Evolutionary conservation across 2,888 invertebrate genomes (phyloP).

Genomic region (Eumerus sabulonum): DNA sequence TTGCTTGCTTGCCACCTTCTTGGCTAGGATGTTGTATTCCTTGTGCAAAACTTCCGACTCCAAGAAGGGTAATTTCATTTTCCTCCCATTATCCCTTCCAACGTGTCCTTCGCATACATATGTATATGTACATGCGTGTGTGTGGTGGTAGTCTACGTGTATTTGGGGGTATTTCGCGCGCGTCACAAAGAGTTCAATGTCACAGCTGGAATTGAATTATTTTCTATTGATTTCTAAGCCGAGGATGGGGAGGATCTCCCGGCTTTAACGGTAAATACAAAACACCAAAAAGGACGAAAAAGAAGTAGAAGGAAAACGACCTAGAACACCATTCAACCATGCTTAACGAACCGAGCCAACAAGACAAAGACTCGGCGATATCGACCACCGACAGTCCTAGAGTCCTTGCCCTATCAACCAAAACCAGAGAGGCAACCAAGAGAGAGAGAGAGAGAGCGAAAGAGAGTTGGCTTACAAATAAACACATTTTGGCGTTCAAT

Average conservation of each 20-base stretch:
- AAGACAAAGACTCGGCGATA: constrained; percentile 25
- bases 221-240: constrained; percentile 63
- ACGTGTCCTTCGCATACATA: no score
- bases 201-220: constrained; percentile 69
- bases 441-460: background rate
- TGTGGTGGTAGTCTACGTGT: background rate
- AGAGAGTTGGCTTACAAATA: constrained; percentile 36
- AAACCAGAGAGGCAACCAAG: constrained; percentile 12
- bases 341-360: background rate
- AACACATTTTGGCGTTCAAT: constrained; percentile 51
- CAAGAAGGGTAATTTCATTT: background rate
- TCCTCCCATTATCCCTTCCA: background rate
- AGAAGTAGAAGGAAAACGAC: constrained; percentile 37
- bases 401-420: background rate
- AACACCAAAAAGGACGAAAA: no score
- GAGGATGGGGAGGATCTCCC: constrained; percentile 26
- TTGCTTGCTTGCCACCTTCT: constrained; percentile 22
- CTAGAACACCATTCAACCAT: constrained; percentile 50
- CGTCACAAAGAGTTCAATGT: constrained; percentile 68
- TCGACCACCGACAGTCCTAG: constrained; percentile 1
- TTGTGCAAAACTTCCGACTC: background rate
- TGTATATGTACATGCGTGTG: no score
- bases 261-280: constrained; percentile 39
- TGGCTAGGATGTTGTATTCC: constrained; percentile 8
- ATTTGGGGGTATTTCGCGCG: constrained; percentile 49